Evolutionary conservation across 1,140 invertebrate genomes (phyloP), one percentile per base, ranked within the genome.

Genomic region (Berghia stephanieae): DNA sequence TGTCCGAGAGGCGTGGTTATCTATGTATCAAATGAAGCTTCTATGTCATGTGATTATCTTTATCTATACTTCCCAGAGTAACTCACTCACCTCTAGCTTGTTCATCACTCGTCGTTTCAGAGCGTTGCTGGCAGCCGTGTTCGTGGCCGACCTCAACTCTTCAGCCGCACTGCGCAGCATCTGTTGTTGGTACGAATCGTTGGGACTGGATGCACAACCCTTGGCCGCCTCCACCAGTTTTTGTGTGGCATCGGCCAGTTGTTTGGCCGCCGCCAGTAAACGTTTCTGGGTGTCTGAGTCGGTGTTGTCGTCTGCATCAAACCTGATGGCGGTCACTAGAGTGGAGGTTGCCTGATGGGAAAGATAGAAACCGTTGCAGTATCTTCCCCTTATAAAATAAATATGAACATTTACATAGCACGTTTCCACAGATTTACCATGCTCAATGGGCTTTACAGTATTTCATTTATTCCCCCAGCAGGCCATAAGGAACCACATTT

Each of bases 161-260:
- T 99, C 96, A 0, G 97, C 98, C 0, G 97, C 97, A 69, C 92
- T 92, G 38, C 94, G 92, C 0, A 99, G 87, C 6, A 93, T 93
- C 81, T 95, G 93, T 87, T 99, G 97, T 83, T 94, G 94, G 57
- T 92, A 91, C 0, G 93, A 92, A 82, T 98, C 96, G 86, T 94
- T 92, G 0, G 96, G 96, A 87, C 93, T 93, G 40, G 74, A 68
- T 2, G 74, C 74, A 60, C 74, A 63, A 79, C 90, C 90, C 78
- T 98, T 93, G 0, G 98, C 98, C 1, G 98, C 97, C 88, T 99
- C 97, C 2, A 98, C 96, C 93, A 99, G 95, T 79, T 94, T 93
- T 0, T 96, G 94, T 0, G 98, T 99, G 8, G 98, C 98, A 90
- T 99, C 97, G 1, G 98, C 97, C 18, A 99, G 90, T 63, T 94